Conservation (phyloP, 2,113 vertebrate genomes). For the Pelodiscus sinensis region DNA sequence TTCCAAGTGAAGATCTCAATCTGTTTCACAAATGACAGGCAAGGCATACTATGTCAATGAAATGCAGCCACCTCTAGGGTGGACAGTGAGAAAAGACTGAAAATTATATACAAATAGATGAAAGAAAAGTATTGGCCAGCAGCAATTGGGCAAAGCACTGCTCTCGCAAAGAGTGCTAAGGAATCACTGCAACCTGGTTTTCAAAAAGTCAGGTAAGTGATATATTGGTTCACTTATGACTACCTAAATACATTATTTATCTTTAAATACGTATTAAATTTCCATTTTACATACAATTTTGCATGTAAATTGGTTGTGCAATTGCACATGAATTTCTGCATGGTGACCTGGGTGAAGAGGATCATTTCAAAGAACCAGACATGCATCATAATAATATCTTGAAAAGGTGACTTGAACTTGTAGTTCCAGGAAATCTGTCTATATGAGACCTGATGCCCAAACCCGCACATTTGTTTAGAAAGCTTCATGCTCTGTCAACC, state of each 20-base stretch:
- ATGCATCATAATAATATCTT: neutral
- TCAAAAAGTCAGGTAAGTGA: neutral
- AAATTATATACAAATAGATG: neutral
- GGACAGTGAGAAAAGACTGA: neutral
- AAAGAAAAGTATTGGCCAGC: neutral
- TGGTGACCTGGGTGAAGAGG: neutral
- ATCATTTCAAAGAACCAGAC: neutral
- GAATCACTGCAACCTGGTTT: neutral
- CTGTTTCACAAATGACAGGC: neutral
- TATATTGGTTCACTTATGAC: neutral
- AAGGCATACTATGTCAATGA: neutral
- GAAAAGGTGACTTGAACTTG: neutral
- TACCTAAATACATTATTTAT: neutral
- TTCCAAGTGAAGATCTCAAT: neutral
- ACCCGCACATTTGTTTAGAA: neutral
- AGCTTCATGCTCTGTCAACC: neutral
- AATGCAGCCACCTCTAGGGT: neutral
- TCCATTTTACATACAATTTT: neutral
- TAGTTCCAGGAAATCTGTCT: neutral
- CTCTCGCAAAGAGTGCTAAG: neutral
- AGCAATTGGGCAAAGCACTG: rapidly evolving
- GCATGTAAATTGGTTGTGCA: neutral
- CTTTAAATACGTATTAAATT: neutral
- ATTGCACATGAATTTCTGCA: neutral
- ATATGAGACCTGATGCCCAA: neutral